Evolutionary conservation across 1,140 invertebrate species (phyloP).

Genomic region (Diorhabda carinulata): DNA sequence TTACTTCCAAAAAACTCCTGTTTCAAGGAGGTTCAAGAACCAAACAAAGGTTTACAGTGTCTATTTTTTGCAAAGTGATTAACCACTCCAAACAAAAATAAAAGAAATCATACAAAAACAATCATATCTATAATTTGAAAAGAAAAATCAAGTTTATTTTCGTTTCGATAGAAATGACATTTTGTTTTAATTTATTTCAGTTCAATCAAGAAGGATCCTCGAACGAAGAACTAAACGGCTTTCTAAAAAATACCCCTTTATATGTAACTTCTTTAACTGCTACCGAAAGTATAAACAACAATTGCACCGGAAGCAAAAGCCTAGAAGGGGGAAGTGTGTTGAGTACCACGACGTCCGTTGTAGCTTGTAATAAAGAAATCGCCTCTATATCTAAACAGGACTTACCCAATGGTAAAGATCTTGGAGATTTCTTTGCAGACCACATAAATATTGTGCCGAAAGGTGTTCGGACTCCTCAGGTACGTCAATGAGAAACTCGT

Average conservation of each 20-base stretch:
- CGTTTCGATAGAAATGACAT: neutral
- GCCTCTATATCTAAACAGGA: conserved; percentile 29
- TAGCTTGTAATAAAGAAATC: conserved; percentile 32
- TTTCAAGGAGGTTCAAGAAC: too few species aligned
- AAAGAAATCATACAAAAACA: neutral
- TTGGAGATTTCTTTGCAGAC: neutral
- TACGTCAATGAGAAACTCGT: too few species aligned
- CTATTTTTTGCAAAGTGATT: neutral
- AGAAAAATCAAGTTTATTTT: neutral
- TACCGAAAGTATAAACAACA: conserved; percentile 55
- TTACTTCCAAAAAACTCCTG: too few species aligned
- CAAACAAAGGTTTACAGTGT: neutral
- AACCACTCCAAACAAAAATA: neutral
- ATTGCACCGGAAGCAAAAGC: conserved; percentile 42
- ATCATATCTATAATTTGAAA: neutral
- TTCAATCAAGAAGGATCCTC: conserved; percentile 59
- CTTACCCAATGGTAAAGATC: conserved; percentile 31
- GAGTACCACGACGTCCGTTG: conserved; percentile 38
- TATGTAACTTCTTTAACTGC: conserved; percentile 73
- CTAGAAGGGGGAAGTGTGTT: conserved; percentile 29
- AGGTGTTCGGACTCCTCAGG: conserved; percentile 27
- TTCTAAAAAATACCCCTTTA: conserved; percentile 69
- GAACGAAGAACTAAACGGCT: conserved; percentile 66
- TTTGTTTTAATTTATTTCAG: conserved; percentile 49
- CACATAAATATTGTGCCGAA: conserved; percentile 32